These are phyloP conservation scores for Drosophila borborema DNA, from an alignment of 2,888 invertebrate genomes.

Conservation along the genomic window DNA sequence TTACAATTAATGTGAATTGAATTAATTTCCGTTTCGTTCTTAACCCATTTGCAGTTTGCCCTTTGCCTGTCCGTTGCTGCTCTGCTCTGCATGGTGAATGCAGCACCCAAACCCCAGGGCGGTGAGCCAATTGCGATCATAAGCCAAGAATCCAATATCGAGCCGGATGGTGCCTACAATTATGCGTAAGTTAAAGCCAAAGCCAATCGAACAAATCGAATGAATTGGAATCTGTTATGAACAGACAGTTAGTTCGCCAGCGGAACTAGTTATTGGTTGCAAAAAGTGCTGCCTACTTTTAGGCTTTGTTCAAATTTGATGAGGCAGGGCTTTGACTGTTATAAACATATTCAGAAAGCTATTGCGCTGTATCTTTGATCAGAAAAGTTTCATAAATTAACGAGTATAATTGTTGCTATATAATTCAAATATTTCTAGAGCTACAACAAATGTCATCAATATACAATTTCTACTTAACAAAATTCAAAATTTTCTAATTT, in stretches of 20 bases:
- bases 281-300: slow-evolving; percentile 37
- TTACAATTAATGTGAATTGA: slow-evolving; percentile 48
- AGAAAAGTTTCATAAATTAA: background rate
- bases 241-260: background rate
- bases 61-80: slow-evolving; percentile 78
- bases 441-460: too few species aligned
- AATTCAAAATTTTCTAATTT: too few species aligned
- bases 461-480: too few species aligned
- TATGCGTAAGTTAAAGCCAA: slow-evolving; percentile 87
- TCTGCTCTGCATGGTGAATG: slow-evolving; percentile 84
- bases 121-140: slow-evolving; percentile 88
- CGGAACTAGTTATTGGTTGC: slow-evolving; percentile 8
- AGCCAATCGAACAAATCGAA: too few species aligned
- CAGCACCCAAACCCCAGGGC: slow-evolving; percentile 88
- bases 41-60: slow-evolving; percentile 76
- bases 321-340: too few species aligned
- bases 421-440: too few species aligned
- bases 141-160: slow-evolving; percentile 90
- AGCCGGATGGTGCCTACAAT: slow-evolving; percentile 90
- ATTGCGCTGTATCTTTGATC: background rate
- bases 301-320: slow-evolving; percentile 16
- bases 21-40: slow-evolving; percentile 51
- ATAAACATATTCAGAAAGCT: background rate
- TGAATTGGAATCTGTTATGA: slow-evolving; percentile 9
- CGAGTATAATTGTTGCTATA: background rate